These are phyloP conservation scores for Tupaia chinensis DNA, from an alignment of 2,113 vertebrate species.

Conservation along the genomic window DNA sequence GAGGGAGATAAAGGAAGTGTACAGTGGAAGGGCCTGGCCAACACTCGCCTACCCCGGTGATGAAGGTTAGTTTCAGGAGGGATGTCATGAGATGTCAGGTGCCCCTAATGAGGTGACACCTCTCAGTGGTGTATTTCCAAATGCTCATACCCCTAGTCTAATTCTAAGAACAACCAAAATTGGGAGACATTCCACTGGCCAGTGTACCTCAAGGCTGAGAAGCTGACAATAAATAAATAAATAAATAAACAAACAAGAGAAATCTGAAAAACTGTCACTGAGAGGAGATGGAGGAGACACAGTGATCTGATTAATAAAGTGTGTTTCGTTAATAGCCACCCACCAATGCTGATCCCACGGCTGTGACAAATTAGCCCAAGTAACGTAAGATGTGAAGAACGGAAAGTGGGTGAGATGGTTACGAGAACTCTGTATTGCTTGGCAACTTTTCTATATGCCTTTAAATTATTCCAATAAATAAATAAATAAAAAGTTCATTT, in stretches of 20 bases:
- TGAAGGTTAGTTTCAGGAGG: too few species aligned
- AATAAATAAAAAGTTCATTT: background rate
- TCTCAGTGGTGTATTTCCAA: background rate
- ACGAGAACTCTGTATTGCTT: too few species aligned
- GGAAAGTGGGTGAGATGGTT: background rate
- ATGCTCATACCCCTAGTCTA: background rate
- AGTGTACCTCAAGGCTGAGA: background rate
- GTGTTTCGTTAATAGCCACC: rapidly evolving
- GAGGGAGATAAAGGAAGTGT: background rate
- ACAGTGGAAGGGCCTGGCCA: background rate
- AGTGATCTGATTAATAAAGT: too few species aligned
- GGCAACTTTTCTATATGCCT: background rate
- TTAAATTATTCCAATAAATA: background rate
- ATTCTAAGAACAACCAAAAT: background rate
- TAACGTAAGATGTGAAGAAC: rapidly evolving
- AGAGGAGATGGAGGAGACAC: background rate
- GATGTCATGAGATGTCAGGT: background rate
- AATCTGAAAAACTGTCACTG: background rate
- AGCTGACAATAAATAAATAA: too few species aligned
- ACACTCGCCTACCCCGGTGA: background rate
- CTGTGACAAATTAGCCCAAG: background rate
- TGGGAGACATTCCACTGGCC: rapidly evolving
- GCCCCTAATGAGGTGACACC: background rate
- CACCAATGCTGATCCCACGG: too few species aligned
- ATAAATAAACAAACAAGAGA: background rate